Base-by-base conservation (phyloP, 2,888 invertebrate genomes). In the Hybos culiciformis region DNA sequence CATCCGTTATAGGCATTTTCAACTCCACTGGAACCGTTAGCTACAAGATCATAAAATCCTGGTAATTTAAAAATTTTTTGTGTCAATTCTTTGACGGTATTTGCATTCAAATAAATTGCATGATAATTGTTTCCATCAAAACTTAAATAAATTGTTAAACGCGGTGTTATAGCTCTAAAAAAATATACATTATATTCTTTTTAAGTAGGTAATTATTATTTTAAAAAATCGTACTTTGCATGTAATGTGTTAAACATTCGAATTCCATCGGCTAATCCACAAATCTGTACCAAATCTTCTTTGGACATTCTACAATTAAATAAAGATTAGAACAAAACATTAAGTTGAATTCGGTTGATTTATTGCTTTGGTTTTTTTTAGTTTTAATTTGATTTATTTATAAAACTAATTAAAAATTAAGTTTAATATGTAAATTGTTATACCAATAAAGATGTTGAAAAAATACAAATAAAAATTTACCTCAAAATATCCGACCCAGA, bases 191-290 rank as follows among this genome's bases (percentile, higher is more conserved):
- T 26, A 7, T n/a, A n/a, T 29, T n/a, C 12, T 5, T 5, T n/a
- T 29, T 12, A 12, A 29, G 4, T 29, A n/a, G n/a, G n/a, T 12
- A n/a, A 29, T 23, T 29, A 29, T 29, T 29, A n/a, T 29, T 26
- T 26, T 11, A 33, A 26, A 15, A 39, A 29, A 31, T 52, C 78
- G 75, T 63, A 84, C 84, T 84, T 86, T 54, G 81, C 77, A 57
- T 88, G 87, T 37, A 94, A 69, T 24, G 86, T 83, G 65, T 94
- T 94, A 68, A 80, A 91, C 46, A 94, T 75, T 51, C 94, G 77
- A 45, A 94, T 93, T 5, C 94, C 96, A 63, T 94, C 93, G 29
- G 91, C 85, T 46, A 92, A 71, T 0, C 93, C 93, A 63, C 92
- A 93, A 45, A 96, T 90, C 69, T 93, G 87, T 44, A 93, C 87